Evolutionary conservation across 1,140 invertebrate genomes (phyloP).

Genomic region (Glossosoma conforme): DNA sequence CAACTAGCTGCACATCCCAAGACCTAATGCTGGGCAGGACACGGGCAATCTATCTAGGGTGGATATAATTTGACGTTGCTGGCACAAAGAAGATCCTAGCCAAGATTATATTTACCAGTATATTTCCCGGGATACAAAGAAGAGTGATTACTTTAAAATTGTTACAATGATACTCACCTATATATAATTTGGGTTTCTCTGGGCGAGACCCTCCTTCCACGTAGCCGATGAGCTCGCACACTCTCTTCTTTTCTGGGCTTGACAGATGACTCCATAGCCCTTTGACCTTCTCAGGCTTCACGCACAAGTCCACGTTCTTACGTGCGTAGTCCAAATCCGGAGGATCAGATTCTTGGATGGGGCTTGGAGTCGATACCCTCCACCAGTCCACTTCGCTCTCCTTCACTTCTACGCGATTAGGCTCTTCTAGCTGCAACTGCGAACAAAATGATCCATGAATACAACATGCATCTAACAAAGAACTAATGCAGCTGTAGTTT

Average conservation of each 20-base stretch:
- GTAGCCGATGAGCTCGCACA: constrained; percentile 59
- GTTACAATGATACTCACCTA: constrained; percentile 39
- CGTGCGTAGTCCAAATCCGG: constrained; percentile 7
- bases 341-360: constrained; percentile 34
- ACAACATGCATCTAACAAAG: no score
- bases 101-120: no score
- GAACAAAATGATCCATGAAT: constrained; percentile 29
- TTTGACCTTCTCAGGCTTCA: constrained; percentile 47
- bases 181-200: constrained; percentile 54
- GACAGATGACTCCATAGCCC: constrained; percentile 63
- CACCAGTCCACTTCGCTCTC: constrained; percentile 52
- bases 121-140: neutral
- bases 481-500: no score
- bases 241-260: constrained; percentile 57
- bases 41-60: no score
- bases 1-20: no score
- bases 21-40: no score
- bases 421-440: constrained; percentile 54
- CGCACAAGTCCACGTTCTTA: constrained; percentile 32
- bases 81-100: no score
- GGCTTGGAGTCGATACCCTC: constrained; percentile 37
- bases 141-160: no score
- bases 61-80: neutral
- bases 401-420: constrained; percentile 50
- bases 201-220: constrained; percentile 40